These are phyloP conservation scores for Cyprinodon variegatus DNA, from an alignment of 2,113 vertebrate genomes.

Conservation along the genomic window DNA sequence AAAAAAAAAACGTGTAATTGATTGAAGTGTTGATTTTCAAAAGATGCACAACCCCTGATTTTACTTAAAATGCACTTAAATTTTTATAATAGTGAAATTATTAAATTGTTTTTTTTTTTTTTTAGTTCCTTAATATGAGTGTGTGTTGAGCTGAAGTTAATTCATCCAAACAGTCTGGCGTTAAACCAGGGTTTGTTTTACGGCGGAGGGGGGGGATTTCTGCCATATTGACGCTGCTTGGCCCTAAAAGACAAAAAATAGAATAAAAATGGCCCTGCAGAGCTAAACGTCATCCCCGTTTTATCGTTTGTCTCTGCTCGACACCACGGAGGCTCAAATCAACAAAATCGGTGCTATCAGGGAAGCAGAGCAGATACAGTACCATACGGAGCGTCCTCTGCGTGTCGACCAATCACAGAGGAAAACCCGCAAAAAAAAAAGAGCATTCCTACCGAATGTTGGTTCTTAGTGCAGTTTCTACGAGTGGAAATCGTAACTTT, in stretches of 20 bases:
- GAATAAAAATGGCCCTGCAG: constrained; percentile 7
- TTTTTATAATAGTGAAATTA: constrained; percentile 11
- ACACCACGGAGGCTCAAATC: constrained; percentile 50
- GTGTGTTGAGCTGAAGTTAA: constrained; percentile 44
- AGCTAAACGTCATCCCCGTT: constrained; percentile 24
- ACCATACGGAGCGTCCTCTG: constrained; percentile 41
- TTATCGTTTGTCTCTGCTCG: constrained; percentile 37
- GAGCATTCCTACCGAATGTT: constrained; percentile 66
- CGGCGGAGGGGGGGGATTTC: constrained; percentile 42
- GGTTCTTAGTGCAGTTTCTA: constrained; percentile 62
- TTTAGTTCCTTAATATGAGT: constrained; percentile 18
- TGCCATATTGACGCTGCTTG: constrained; percentile 61
- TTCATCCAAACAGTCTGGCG: constrained; percentile 24
- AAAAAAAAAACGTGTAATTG: constrained; percentile 9
- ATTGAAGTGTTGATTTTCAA: constrained; percentile 12
- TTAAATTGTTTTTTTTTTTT: neutral
- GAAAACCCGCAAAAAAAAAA: constrained; percentile 28
- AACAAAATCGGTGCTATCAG: constrained; percentile 77
- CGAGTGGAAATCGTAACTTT: constrained; percentile 54
- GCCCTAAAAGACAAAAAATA: constrained; percentile 2
- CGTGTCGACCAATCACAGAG: constrained; percentile 37
- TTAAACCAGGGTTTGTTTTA: constrained; percentile 38
- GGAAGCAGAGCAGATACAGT: constrained; percentile 49
- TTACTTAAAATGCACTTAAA: constrained; percentile 63
- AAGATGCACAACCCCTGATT: constrained; percentile 21